Evolutionary conservation across 2,113 vertebrate species (phyloP).

Genomic region (Actinemys pallida): DNA sequence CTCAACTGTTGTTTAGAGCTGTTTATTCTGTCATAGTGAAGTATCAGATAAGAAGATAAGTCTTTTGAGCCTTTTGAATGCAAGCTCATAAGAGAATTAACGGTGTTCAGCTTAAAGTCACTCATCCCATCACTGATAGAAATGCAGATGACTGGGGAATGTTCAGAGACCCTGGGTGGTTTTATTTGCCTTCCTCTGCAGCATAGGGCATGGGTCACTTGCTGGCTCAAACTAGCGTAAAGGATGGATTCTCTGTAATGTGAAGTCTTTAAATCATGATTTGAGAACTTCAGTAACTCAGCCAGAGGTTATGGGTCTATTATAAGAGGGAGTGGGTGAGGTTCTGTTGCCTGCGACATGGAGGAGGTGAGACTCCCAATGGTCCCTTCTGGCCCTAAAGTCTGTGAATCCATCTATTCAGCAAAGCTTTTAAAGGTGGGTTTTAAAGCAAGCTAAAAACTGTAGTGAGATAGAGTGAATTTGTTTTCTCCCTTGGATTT

Average conservation of each 20-base stretch:
- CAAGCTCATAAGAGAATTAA: background rate
- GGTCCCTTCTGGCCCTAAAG: too few species aligned
- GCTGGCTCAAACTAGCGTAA: background rate
- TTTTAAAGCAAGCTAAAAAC: background rate
- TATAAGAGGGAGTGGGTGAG: too few species aligned
- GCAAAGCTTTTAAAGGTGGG: background rate
- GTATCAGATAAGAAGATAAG: background rate
- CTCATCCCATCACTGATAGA: background rate
- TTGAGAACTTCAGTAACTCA: too few species aligned
- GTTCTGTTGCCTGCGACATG: too few species aligned
- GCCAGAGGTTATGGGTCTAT: too few species aligned
- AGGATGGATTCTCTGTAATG: background rate
- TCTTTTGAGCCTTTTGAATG: background rate
- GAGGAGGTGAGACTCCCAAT: too few species aligned
- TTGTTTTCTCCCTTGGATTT: background rate
- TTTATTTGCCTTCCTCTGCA: background rate
- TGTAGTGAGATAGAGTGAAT: background rate
- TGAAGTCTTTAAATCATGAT: background rate
- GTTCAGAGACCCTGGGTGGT: background rate
- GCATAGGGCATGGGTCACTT: background rate
- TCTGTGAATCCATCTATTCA: background rate
- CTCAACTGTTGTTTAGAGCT: background rate
- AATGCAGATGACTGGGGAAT: background rate
- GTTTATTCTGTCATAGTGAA: background rate
- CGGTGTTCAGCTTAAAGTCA: background rate